A percentile compares a stretch with the other conserved stretches of the same genome.
Conservation (phyloP, 92 coral and sea anemone species). For the Zoanthus sociatus region DNA sequence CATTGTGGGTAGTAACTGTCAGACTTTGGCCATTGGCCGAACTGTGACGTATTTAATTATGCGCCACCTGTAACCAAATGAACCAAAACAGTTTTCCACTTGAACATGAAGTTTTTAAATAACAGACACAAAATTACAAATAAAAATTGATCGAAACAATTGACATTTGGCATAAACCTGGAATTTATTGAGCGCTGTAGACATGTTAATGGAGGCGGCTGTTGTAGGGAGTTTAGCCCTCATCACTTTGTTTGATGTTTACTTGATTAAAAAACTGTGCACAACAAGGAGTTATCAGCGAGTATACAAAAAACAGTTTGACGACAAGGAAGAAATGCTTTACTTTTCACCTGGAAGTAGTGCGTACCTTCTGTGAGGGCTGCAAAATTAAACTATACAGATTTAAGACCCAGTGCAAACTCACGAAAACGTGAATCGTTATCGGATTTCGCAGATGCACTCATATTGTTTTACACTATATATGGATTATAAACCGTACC, state of each 20-base stretch:
- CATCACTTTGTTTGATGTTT: slow-evolving; percentile 24
- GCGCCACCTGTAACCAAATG: slow-evolving; percentile 3
- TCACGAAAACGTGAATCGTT: background rate
- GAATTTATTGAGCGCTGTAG: background rate
- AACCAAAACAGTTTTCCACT: background rate
- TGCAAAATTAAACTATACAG: background rate
- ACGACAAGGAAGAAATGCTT: slow-evolving; percentile 9
- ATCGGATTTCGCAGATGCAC: background rate
- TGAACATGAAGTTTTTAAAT: background rate
- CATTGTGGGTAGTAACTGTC: background rate
- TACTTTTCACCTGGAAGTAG: slow-evolving; percentile 27
- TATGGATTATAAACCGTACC: background rate
- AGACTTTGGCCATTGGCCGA: background rate
- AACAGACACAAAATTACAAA: background rate
- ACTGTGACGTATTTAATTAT: background rate
- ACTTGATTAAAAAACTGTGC: slow-evolving; percentile 34
- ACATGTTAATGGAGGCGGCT: slow-evolving; percentile 28
- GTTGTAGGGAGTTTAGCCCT: slow-evolving; percentile 20
- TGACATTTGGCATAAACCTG: background rate
- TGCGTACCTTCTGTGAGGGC: slow-evolving; percentile 20
- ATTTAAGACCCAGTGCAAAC: background rate
- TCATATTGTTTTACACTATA: background rate
- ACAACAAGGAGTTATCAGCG: slow-evolving; percentile 41
- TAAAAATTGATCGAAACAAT: background rate
- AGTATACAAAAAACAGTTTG: slow-evolving; percentile 37